Evolutionary conservation across 2,888 invertebrate genomes (phyloP).

Genomic region (Rhagium mordax): DNA sequence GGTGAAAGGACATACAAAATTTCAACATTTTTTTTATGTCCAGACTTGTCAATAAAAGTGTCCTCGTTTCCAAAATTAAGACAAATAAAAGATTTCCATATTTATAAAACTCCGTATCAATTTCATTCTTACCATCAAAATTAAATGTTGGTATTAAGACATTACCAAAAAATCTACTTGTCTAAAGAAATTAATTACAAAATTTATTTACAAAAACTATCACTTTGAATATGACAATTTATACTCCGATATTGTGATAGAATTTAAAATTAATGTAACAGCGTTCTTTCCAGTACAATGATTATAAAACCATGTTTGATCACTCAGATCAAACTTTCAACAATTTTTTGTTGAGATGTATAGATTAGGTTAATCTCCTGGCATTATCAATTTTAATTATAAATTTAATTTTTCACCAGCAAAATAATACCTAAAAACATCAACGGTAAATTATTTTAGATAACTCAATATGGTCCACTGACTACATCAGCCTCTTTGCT

Average conservation of each 20-base stretch:
- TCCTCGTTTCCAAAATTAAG: too few relatives aligned
- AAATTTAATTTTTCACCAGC: constrained; percentile 20
- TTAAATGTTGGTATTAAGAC: too few relatives aligned
- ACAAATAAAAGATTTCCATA: too few relatives aligned
- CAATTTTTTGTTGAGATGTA: background rate
- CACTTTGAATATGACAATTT: background rate
- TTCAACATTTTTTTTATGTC: too few relatives aligned
- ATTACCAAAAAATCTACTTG: too few relatives aligned
- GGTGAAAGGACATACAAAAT: too few relatives aligned
- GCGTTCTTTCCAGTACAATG: background rate
- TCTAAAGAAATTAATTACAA: background rate
- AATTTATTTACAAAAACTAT: background rate
- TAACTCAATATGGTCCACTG: constrained; percentile 13
- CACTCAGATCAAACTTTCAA: background rate
- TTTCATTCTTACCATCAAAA: too few relatives aligned
- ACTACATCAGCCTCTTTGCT: constrained; percentile 1
- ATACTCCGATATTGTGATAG: background rate
- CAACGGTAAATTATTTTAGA: constrained; percentile 18
- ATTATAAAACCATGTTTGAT: background rate
- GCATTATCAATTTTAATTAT: constrained; percentile 12
- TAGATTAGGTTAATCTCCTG: constrained; percentile 13
- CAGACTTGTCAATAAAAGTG: too few relatives aligned
- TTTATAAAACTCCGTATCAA: too few relatives aligned
- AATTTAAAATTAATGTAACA: background rate
- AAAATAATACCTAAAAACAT: constrained; percentile 10